Conservation (phyloP, 2,113 vertebrate species). For the sheep (Ovis aries) region DNA sequence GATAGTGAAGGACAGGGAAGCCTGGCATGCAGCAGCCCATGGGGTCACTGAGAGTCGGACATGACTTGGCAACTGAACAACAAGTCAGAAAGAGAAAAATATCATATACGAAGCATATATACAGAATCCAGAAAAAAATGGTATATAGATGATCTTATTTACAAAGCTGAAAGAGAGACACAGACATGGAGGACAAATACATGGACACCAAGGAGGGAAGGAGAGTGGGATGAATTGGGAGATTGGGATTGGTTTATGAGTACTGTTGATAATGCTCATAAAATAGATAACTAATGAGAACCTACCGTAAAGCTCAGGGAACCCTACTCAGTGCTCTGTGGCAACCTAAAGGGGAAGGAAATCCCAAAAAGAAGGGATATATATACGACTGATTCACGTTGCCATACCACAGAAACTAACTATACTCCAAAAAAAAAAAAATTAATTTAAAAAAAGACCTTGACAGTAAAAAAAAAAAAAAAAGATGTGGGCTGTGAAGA, state of each 20-base stretch:
- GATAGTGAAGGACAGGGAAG: not conserved
- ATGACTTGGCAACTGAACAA: not conserved
- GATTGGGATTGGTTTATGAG: not conserved
- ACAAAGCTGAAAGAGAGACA: not conserved
- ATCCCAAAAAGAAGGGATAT: not conserved
- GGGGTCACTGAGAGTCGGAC: not conserved
- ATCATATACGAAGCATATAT: not conserved
- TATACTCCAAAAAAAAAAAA: not conserved
- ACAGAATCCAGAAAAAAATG: not conserved
- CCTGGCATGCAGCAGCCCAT: not conserved
- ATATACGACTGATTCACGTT: not conserved
- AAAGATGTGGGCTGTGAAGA: not conserved
- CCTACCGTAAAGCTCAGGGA: not conserved
- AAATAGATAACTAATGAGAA: not conserved
- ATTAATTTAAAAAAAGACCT: not conserved
- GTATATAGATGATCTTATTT: not conserved
- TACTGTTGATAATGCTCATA: not conserved
- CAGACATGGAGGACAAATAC: not conserved
- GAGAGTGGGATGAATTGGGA: not conserved
- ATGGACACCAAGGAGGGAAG: not conserved
- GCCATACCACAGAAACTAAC: not conserved
- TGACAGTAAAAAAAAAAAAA: not conserved
- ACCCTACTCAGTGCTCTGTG: not conserved
- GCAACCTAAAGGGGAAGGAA: not conserved
- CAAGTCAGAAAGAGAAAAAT: not conserved